Percentiles rank a stretch among this genome's conserved stretches.
Evolutionary conservation across 2,113 vertebrate species (phyloP).

Genomic region (Cyprinodon tularosa): DNA sequence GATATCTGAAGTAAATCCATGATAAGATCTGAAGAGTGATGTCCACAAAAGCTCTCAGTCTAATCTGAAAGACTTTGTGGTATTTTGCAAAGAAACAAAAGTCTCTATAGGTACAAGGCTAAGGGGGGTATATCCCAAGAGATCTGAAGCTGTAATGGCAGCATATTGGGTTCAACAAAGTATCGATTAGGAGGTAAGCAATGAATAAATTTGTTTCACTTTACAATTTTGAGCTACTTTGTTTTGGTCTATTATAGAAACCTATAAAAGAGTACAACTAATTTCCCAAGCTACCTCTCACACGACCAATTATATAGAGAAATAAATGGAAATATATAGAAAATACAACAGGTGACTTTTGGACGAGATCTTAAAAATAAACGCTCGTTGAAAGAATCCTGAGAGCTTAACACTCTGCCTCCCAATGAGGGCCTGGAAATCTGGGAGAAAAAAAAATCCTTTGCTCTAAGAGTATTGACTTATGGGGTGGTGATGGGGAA

Average conservation of each 20-base stretch:
- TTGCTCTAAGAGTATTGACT: neutral
- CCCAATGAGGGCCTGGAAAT: neutral
- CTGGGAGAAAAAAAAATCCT: neutral
- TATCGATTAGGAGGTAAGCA: neutral
- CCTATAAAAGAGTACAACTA: neutral
- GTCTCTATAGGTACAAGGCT: neutral
- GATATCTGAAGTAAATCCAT: neutral
- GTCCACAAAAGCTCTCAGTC: neutral
- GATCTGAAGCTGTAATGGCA: neutral
- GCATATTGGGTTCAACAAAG: neutral
- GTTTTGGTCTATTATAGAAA: neutral
- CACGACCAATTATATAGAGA: neutral
- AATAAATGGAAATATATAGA: neutral
- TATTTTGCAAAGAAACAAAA: neutral
- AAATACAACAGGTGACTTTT: neutral
- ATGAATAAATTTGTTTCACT: neutral
- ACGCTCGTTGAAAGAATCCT: neutral
- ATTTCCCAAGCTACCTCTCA: neutral
- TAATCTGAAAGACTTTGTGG: neutral
- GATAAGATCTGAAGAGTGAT: neutral
- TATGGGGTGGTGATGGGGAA: neutral
- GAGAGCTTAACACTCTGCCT: neutral
- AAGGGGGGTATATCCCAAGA: neutral
- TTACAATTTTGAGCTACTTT: neutral
- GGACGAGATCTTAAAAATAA: no score